A percentile compares a stretch with the other conserved stretches of the same genome.
These are phyloP conservation scores for Anthonomus grandis DNA, from an alignment of 1,140 invertebrate species.

Conservation along the genomic window DNA sequence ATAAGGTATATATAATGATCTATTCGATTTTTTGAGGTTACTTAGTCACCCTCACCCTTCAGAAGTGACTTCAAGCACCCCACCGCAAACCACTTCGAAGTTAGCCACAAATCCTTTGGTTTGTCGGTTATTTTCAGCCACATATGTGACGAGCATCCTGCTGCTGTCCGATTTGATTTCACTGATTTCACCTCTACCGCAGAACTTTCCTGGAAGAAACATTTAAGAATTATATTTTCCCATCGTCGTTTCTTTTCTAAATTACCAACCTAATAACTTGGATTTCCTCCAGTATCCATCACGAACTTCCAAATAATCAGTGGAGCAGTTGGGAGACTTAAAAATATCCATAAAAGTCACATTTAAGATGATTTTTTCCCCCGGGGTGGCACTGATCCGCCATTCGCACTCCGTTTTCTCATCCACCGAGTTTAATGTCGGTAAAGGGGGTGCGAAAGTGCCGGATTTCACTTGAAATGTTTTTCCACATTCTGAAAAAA, in stretches of 20 bases:
- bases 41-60: constrained; percentile 43
- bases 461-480: constrained; percentile 88
- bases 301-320: constrained; percentile 87
- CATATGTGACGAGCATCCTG: constrained; percentile 81
- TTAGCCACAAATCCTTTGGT: constrained; percentile 75
- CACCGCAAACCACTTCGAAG: constrained; percentile 89
- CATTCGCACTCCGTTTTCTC: constrained; percentile 83
- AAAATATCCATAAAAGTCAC: constrained; percentile 86
- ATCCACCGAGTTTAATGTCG: constrained; percentile 56
- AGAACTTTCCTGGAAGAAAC: constrained; percentile 59
- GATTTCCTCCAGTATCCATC: constrained; percentile 93
- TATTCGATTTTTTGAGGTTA: constrained; percentile 38
- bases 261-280: constrained; percentile 59
- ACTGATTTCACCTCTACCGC: constrained; percentile 72
- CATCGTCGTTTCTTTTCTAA: neutral
- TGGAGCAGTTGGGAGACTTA: constrained; percentile 80
- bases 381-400: constrained; percentile 94
- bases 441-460: constrained; percentile 72
- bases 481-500: constrained; percentile 76
- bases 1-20: constrained; percentile 58
- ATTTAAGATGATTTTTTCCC: constrained; percentile 89
- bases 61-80: constrained; percentile 11
- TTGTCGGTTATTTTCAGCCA: constrained; percentile 61
- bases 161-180: constrained; percentile 73
- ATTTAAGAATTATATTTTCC: constrained; percentile 1